Base-by-base conservation (phyloP, 1,140 invertebrate species). In the Oedothorax gibbosus region DNA sequence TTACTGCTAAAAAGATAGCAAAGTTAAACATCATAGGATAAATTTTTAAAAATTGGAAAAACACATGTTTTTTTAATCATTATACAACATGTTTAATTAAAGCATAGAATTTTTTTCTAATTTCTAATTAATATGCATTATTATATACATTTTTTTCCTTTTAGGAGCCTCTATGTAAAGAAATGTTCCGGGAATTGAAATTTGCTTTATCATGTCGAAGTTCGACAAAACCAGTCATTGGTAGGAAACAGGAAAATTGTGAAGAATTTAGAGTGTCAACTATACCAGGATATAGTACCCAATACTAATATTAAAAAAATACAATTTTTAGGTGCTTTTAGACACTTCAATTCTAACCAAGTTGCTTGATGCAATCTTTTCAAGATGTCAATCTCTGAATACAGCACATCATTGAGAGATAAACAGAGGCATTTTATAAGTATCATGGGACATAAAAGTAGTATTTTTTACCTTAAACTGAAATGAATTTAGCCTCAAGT, bases 151-250 rank as follows among this genome's bases (percentile, higher is more conserved):
- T 62, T 20, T 21, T 85, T 77, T 69, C 20, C 14, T 86, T 82
- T 2, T 72, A 88, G 87, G 86, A 88, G 79, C 86, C 88, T 15
- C 86, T 88, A 15, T 88, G 88, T 64, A 87, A 87, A 76, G 88
- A 88, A 75, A 88, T 88, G 88, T 85, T 88, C 18, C 72, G 86
- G 20, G 88, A 88, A 76, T 73, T 88, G 11, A 88, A 88, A 78
- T 88, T 88, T 85, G 88, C 88, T 62, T 65, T 88, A 53, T 87
- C 87, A 20, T 88, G 88, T 80, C 87, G 87, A 83, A 88, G 87
- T 72, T 88, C 88, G 21, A 88, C 88, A 21, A 88, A 88, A 79
- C 75, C 87, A 11, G 86, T 85, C 51, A 73, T 85, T 68, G 82
- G 82, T 35, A 77, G 75, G 49, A 85, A 85, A 69, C 82, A 76